Evolutionary conservation across 2,888 invertebrate species (phyloP).

Genomic region (Allolobophora icterica): DNA sequence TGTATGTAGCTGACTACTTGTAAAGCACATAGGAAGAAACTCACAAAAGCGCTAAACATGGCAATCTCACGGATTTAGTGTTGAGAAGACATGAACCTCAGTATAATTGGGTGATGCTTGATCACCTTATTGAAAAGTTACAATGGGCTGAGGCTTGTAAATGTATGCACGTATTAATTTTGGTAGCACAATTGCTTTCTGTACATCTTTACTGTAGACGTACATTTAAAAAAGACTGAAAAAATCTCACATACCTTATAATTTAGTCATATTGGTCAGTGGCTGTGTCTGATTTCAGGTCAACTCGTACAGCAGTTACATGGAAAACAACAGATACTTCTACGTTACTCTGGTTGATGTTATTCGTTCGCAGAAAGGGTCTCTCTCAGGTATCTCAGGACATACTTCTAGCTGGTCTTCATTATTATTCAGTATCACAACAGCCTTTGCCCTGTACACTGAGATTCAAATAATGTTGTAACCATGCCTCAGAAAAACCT

Average conservation of each 20-base stretch:
- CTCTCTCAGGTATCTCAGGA: slow-evolving; percentile 4
- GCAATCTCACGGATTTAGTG: no score
- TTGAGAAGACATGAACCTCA: no score
- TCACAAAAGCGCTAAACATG: no score
- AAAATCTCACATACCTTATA: neutral
- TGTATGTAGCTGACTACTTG: no score
- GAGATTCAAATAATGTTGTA: neutral
- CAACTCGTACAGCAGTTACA: neutral
- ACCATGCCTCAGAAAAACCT: no score
- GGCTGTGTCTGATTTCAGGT: neutral
- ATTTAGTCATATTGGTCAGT: neutral
- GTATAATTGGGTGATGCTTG: no score
- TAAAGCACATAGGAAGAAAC: no score
- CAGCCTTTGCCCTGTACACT: neutral
- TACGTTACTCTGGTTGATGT: slow-evolving; percentile 13
- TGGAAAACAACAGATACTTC: neutral
- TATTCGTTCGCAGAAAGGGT: neutral
- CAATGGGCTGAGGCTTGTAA: no score
- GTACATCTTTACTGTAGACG: neutral
- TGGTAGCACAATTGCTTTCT: no score
- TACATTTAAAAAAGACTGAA: neutral
- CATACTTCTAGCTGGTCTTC: neutral
- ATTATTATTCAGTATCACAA: neutral
- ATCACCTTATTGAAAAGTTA: no score
- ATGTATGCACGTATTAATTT: no score